Conservation (phyloP, 1,140 invertebrate species). For the Gonatopus flavifemur region DNA sequence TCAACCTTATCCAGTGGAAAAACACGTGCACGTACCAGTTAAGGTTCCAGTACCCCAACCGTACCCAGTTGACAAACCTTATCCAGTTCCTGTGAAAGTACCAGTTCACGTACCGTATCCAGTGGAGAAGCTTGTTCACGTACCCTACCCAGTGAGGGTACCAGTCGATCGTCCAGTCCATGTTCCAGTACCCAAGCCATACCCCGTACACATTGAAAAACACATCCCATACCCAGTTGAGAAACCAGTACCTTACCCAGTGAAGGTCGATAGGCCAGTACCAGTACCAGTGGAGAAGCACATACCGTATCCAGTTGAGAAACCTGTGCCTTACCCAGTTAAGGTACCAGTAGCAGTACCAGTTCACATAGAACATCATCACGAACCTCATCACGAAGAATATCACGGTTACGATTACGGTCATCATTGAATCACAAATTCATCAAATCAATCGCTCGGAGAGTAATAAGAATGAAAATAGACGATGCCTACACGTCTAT, state of each 20-base stretch:
- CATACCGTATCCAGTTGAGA: conserved; percentile 66
- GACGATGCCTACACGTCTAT: no score
- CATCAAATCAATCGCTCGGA: no score
- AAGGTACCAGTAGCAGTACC: conserved; percentile 63
- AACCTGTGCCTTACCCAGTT: conserved; percentile 68
- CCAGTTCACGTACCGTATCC: conserved; percentile 68
- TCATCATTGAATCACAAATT: not conserved
- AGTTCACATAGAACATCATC: conserved; percentile 55
- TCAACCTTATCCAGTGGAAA: conserved; percentile 70
- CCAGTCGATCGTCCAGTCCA: conserved; percentile 64
- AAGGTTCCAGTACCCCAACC: conserved; percentile 73
- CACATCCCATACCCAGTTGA: conserved; percentile 63
- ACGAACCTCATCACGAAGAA: conserved; percentile 11
- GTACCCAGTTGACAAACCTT: conserved; percentile 70
- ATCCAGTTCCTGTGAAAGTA: conserved; percentile 65
- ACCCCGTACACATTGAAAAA: conserved; percentile 71
- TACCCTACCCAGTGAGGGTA: conserved; percentile 65
- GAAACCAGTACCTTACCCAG: conserved; percentile 65
- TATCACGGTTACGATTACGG: conserved; percentile 15
- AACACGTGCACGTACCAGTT: conserved; percentile 65
- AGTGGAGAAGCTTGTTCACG: conserved; percentile 63
- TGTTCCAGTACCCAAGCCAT: conserved; percentile 59
- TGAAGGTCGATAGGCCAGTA: conserved; percentile 65
- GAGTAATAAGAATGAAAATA: no score
- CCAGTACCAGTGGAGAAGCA: conserved; percentile 60